Evolutionary conservation across 2,113 vertebrate species (phyloP).

Genomic region (Steatornis caripensis): DNA sequence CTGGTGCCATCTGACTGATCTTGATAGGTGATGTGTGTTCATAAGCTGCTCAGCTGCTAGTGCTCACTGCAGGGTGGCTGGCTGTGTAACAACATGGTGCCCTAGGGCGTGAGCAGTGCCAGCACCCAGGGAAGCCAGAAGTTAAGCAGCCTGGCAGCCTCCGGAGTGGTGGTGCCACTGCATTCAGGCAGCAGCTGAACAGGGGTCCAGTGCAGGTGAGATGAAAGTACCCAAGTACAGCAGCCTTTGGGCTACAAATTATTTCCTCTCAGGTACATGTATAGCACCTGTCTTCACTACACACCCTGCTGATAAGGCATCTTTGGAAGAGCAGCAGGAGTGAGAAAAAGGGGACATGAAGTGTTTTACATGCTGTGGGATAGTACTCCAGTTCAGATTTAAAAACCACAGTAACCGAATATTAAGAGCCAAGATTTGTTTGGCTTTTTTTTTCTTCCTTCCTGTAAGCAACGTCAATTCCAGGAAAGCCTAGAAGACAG

Average conservation of each 20-base stretch:
- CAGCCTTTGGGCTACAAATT: background rate
- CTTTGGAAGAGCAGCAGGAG: background rate
- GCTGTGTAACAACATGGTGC: background rate
- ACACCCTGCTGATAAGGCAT: background rate
- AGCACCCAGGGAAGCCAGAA: background rate
- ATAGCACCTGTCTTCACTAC: background rate
- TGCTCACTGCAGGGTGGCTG: background rate
- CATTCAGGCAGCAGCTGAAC: background rate
- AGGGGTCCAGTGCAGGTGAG: background rate
- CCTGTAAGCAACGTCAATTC: background rate
- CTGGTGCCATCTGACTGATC: background rate
- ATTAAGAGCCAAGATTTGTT: background rate
- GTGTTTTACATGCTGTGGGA: background rate
- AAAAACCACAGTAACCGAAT: background rate
- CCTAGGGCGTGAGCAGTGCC: background rate
- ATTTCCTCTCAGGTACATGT: background rate
- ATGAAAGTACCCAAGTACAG: background rate
- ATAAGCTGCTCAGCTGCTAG: background rate
- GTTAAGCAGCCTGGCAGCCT: too few species aligned
- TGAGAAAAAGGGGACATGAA: background rate
- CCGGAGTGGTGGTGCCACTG: background rate
- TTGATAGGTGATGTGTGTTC: rapidly evolving
- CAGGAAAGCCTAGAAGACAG: background rate
- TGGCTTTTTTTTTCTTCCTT: background rate
- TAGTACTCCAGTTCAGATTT: background rate